A percentile compares a stretch with the other conserved stretches of the same genome.
Evolutionary conservation across 2,888 invertebrate species (phyloP).

Genomic region (Cataglyphis rosenhaueri): DNA sequence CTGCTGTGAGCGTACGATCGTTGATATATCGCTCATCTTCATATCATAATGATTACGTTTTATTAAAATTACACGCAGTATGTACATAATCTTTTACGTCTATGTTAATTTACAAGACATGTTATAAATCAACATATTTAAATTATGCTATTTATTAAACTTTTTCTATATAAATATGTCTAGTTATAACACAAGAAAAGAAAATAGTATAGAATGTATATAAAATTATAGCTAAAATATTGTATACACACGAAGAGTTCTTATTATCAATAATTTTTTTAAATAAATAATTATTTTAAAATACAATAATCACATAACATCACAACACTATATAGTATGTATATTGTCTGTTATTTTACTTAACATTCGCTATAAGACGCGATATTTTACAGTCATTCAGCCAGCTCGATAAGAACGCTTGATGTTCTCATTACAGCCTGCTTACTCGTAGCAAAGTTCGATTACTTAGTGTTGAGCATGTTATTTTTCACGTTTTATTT

Average conservation of each 20-base stretch:
- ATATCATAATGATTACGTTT: conserved; percentile 1
- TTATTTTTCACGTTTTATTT: conserved; percentile 60
- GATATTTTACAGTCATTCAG: conserved; percentile 53
- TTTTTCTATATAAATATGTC: conserved; percentile 7
- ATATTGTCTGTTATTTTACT: conserved; percentile 14
- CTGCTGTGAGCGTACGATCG: not conserved
- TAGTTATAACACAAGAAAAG: not conserved
- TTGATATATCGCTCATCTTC: not conserved
- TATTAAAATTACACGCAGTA: conserved; percentile 7
- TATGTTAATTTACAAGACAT: not conserved
- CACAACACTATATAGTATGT: conserved; percentile 3
- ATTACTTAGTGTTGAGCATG: conserved; percentile 71
- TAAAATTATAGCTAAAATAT: conserved; percentile 10
- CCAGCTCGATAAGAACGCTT: conserved; percentile 70
- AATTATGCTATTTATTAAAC: not conserved
- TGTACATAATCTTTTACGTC: not conserved
- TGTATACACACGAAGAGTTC: not conserved
- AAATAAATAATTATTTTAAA: not conserved
- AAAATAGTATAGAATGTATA: conserved; percentile 5
- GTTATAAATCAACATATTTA: not conserved
- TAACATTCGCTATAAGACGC: conserved; percentile 23
- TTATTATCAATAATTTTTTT: not conserved
- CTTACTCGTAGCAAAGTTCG: conserved; percentile 69
- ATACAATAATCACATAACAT: not conserved
- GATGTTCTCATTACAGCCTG: conserved; percentile 66